Conservation (phyloP, 2,113 vertebrate genomes). For the Thunnus maccoyii region DNA sequence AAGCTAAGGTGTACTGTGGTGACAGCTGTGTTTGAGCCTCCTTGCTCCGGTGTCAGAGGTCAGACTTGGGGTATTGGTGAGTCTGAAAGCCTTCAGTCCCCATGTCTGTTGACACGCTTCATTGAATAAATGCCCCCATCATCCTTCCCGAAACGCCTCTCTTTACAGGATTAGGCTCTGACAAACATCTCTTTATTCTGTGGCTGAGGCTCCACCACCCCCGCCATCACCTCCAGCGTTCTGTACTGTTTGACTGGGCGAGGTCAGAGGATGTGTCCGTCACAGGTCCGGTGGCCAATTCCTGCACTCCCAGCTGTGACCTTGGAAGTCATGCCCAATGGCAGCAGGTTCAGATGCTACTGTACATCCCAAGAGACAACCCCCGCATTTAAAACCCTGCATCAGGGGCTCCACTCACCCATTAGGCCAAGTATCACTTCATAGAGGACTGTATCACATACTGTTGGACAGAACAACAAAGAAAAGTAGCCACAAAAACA, state of each 20-base stretch:
- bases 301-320: constrained; percentile 78
- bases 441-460: constrained; percentile 18
- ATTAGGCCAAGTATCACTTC: constrained; percentile 38
- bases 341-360: constrained; percentile 76
- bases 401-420: background rate
- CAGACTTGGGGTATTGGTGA: constrained; percentile 57
- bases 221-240: constrained; percentile 23
- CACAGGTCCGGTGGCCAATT: constrained; percentile 75
- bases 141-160: constrained; percentile 73
- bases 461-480: constrained; percentile 14
- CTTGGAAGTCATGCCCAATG: constrained; percentile 76
- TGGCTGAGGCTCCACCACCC: constrained; percentile 30
- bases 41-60: constrained; percentile 58
- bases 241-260: constrained; percentile 31
- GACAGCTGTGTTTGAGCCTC: constrained; percentile 84
- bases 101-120: constrained; percentile 76
- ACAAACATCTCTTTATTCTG: constrained; percentile 78
- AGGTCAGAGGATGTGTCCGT: constrained; percentile 51
- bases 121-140: constrained; percentile 82
- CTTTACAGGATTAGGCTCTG: constrained; percentile 86
- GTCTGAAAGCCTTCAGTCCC: constrained; percentile 61
- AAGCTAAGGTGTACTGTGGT: constrained; percentile 46
- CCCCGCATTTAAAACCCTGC: constrained; percentile 77
- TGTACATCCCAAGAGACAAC: constrained; percentile 39
- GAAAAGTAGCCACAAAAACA: background rate